Evolutionary conservation across 2,888 invertebrate genomes (phyloP), one percentile per base, ranked within the genome.

Genomic region (Mesorhabditis sp.): DNA sequence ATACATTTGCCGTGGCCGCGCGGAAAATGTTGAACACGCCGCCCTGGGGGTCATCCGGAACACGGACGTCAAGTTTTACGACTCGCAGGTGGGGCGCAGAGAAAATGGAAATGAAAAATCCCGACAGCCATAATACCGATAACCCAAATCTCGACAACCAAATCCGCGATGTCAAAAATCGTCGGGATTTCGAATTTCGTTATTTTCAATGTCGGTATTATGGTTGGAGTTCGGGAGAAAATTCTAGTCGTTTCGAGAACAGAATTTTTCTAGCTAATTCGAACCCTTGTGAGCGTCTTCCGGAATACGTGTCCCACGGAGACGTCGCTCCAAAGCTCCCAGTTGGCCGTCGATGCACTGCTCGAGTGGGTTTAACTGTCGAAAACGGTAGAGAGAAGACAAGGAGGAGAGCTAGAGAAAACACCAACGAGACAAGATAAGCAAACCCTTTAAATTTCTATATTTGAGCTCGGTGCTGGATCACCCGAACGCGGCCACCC

Each of bases 271-370:
- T 15, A 80, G 72, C 65, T 78, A 4, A 74, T 72, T 45, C 68
- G 70, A 10, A 68, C 69, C n/a, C 73, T 80, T 15, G 70, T 80
- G n/a, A 69, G 67, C 5, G 42, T 79, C 28, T 81, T 81, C 80
- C 75, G 81, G 4, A 76, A 81, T 70, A 79, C 78, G 0, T 81
- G 81, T 64, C 74, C 75, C 5, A 66, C 65, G 15, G 43, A 67
- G 4, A 72, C 77, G n/a, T 67, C 76, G 15, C 75, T 75, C 4
- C 42, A 68, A 4, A 72, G 77, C 43, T 77, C 79, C n/a, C 75
- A 77, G 68, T 13, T 78, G 44, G 81, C 81, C 3, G 71, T 78
- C 43, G 79, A 80, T 65, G 77, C 77, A 42, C 69, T 81, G 4
- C 62, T 80, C 15, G 74, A 68, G 72, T 79, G 68, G 10, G 69